Percentiles rank a stretch among this genome's conserved stretches.
These are phyloP conservation scores for Noctilio leporinus DNA, from an alignment of 2,113 vertebrate genomes.

Conservation along the genomic window DNA sequence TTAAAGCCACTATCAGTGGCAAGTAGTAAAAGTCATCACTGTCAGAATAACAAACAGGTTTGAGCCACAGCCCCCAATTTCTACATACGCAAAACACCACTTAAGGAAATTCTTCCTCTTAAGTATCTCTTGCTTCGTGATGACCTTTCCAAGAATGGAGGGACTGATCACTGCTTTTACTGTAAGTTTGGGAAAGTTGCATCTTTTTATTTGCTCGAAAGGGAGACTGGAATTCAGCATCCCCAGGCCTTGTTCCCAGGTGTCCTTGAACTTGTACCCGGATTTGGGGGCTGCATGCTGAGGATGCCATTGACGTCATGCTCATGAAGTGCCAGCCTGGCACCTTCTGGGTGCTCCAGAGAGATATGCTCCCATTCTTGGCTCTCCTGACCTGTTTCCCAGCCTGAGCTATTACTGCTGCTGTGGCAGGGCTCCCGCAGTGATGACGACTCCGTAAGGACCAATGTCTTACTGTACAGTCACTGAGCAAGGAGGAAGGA, in stretches of 20 bases:
- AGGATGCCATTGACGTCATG: background rate
- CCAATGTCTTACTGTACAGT: background rate
- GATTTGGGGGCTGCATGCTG: background rate
- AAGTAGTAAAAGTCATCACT: background rate
- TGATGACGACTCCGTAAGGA: background rate
- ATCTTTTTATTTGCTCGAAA: background rate
- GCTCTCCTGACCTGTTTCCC: background rate
- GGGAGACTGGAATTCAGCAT: background rate
- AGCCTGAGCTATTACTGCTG: background rate
- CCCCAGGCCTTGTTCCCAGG: background rate
- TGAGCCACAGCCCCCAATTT: background rate
- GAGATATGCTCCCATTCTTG: background rate
- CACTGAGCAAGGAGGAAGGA: background rate
- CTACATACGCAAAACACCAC: background rate
- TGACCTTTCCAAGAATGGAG: background rate
- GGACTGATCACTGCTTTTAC: background rate
- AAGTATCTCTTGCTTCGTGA: background rate
- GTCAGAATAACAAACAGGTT: background rate
- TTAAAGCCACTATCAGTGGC: background rate
- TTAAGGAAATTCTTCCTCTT: background rate
- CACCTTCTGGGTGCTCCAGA: background rate
- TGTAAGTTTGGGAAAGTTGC: background rate
- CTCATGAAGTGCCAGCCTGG: background rate
- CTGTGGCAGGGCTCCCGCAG: background rate
- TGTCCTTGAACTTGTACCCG: constrained; percentile 7